Evolutionary conservation across 1,140 invertebrate genomes (phyloP), one percentile per base, ranked within the genome.

Genomic region (Yoshiicerus persimilis): DNA sequence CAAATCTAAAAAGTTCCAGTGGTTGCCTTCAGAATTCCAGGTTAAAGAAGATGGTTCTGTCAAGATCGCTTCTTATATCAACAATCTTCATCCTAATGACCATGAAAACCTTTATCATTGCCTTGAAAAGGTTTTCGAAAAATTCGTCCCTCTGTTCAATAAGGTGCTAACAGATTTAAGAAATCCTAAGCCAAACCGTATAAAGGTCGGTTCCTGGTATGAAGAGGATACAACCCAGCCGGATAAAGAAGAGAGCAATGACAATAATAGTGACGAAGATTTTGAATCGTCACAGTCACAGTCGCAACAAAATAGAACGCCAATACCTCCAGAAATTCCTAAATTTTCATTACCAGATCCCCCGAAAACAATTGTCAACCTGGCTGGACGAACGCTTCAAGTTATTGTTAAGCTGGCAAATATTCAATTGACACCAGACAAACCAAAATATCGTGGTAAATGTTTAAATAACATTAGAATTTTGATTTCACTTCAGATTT

Each of bases 101-200:
- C 16, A 89, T 30, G 16, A 8, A 0, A 13, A 62, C 3, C 27
- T 89, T 16, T 89, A 89, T 36, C 8, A 1, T 9, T 84, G 27
- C 3, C 5, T 89, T n/a, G 80, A 34, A 66, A 84, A 47, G 1
- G 88, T 89, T 27, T 66, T 89, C 36, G 75, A 25, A 6, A 84
- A 36, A 38, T 87, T 88, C 36, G 10, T 89, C n/a, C 88, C 88
- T 47, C 56, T 89, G 4, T 87, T 89, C 36, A 75, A 75, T 13
- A 83, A 84, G 25, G 86, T 87, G 13, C 32, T 89, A 39, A 47
- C 88, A 4, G 41, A 83, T 64, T 47, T 87, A 75, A 34, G 25
- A 62, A 41, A 86, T 56, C 38, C n/a, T 16, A 10, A 1, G 16
- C 39, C n/a, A 3, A 62, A 86, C 56, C 64, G 38, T 23, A 3